Conservation (phyloP, 1,140 invertebrate genomes). For the Aphidius ervi region DNA sequence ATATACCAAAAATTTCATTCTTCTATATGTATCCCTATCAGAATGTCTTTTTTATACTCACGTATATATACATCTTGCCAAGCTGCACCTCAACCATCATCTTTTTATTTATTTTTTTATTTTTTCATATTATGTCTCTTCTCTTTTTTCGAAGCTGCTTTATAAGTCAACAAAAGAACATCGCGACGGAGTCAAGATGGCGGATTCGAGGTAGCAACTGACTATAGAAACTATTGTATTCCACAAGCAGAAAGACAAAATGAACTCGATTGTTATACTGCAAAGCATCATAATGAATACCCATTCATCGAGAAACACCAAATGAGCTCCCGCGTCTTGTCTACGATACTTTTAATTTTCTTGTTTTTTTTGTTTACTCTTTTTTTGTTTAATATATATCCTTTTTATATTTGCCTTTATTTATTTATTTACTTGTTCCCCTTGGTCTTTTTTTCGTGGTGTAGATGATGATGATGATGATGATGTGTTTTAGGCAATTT, state of each 20-base stretch:
- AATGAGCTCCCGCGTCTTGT: constrained; percentile 50
- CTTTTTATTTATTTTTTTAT: constrained; percentile 10
- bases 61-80: background rate
- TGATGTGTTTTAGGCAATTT: too few relatives aligned
- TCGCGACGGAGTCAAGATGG: constrained; percentile 47
- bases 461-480: too few relatives aligned
- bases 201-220: constrained; percentile 33
- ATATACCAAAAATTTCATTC: too few relatives aligned
- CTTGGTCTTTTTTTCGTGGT: background rate
- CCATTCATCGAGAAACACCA: constrained; percentile 47
- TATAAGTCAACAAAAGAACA: constrained; percentile 44
- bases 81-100: background rate
- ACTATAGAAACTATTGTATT: constrained; percentile 40
- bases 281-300: constrained; percentile 47
- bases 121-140: constrained; percentile 10
- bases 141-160: constrained; percentile 28
- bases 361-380: constrained; percentile 29
- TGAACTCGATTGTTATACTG: constrained; percentile 46
- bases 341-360: constrained; percentile 50
- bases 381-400: constrained; percentile 22
- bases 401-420: constrained; percentile 8
- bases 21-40: too few relatives aligned
- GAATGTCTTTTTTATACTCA: background rate
- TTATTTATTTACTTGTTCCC: constrained; percentile 22
- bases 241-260: constrained; percentile 47